These are phyloP conservation scores for Rhinoderma darwinii DNA, from an alignment of 2,113 vertebrate species.

Conservation along the genomic window DNA sequence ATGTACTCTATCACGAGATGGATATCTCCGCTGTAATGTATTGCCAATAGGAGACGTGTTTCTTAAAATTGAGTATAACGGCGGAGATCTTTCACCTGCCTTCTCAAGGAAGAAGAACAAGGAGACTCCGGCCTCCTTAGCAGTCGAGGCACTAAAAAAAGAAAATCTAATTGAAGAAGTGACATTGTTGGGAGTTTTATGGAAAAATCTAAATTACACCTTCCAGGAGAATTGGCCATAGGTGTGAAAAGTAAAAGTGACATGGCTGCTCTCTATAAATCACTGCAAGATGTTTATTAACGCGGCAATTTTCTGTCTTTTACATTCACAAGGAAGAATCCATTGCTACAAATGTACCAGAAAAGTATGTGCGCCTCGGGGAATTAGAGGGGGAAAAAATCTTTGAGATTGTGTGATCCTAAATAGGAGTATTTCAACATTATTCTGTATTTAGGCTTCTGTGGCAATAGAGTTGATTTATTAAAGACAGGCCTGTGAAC, in stretches of 20 bases:
- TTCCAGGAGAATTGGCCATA: conserved; percentile 75
- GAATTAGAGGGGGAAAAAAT: conserved; percentile 64
- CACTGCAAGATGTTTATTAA: conserved; percentile 84
- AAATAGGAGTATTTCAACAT: conserved; percentile 67
- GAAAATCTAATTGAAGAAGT: conserved; percentile 47
- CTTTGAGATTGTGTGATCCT: conserved; percentile 69
- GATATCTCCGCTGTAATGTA: conserved; percentile 33
- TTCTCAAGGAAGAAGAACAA: conserved; percentile 24
- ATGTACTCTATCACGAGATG: background rate
- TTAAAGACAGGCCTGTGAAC: conserved; percentile 64
- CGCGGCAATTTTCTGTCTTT: conserved; percentile 81
- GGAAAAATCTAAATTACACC: conserved; percentile 69
- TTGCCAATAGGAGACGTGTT: conserved; percentile 18
- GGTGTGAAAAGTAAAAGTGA: conserved; percentile 79
- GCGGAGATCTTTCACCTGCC: conserved; percentile 16
- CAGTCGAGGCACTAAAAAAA: conserved; percentile 67
- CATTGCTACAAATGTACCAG: conserved; percentile 71
- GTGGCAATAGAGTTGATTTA: conserved; percentile 69
- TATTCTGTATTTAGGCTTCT: conserved; percentile 66
- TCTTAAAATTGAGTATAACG: conserved; percentile 38
- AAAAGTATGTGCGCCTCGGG: conserved; percentile 71
- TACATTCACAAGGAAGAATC: conserved; percentile 82
- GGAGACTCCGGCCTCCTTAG: conserved; percentile 12
- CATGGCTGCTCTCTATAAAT: conserved; percentile 79
- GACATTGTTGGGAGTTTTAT: conserved; percentile 64